Evolutionary conservation across 2,797 vertebrate species (phyloP).

Genomic region (Sardinella longiceps): DNA sequence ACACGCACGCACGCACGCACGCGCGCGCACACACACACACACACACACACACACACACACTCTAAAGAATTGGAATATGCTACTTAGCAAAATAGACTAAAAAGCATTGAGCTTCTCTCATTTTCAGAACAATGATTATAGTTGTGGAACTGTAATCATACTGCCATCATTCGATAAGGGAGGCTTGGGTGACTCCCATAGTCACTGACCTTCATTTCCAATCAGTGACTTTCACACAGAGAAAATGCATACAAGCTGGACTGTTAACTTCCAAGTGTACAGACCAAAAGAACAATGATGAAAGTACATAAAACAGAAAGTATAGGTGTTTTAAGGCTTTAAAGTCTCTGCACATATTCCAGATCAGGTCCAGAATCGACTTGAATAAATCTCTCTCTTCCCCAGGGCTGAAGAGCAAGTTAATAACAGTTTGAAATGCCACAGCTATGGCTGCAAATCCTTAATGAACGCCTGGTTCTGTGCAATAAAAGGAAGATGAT

Average conservation of each 20-base stretch:
- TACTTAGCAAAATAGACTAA: constrained; percentile 8
- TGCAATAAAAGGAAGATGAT: constrained; percentile 12
- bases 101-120: neutral
- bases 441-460: neutral
- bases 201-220: constrained; percentile 4
- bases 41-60: neutral
- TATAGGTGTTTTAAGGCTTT: neutral
- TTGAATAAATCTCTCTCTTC: neutral
- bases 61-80: neutral
- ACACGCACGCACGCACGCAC: neutral
- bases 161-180: constrained; percentile 12
- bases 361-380: neutral
- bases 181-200: neutral
- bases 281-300: neutral
- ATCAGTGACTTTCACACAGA: neutral
- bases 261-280: neutral
- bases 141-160: neutral
- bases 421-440: constrained; percentile 16
- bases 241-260: neutral
- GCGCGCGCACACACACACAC: no score
- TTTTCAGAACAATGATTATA: neutral
- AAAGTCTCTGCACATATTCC: constrained; percentile 11
- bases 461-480: neutral
- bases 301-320: neutral
- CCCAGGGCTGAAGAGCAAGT: neutral